Percentiles rank a stretch among this genome's conserved stretches.
These are phyloP conservation scores for Scylla paramamosain DNA, from an alignment of 1,140 invertebrate species.

Conservation along the genomic window DNA sequence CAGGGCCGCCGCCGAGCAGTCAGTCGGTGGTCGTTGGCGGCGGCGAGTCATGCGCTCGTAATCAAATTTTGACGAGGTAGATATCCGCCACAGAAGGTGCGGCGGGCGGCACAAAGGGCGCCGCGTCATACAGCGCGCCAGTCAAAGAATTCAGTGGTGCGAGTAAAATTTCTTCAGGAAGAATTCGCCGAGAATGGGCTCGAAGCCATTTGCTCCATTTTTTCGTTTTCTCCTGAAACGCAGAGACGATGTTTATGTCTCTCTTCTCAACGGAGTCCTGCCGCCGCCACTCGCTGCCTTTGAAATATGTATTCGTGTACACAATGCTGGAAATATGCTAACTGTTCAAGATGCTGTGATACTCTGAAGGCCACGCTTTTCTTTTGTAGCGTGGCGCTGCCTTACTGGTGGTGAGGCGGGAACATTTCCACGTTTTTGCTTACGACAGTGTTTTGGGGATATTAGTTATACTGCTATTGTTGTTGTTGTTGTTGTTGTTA, in stretches of 20 bases:
- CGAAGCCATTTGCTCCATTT: background rate
- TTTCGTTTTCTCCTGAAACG: background rate
- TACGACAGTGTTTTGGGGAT: too few species aligned
- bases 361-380: too few species aligned
- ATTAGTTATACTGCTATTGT: too few species aligned
- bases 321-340: too few species aligned
- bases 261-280: background rate
- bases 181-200: background rate
- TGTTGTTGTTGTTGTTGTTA: too few species aligned
- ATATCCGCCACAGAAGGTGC: constrained; percentile 1
- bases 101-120: background rate
- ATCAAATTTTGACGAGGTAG: constrained; percentile 23
- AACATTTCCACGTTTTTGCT: too few species aligned
- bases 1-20: background rate
- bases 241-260: background rate
- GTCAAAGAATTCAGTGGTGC: constrained; percentile 12
- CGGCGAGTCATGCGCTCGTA: constrained; percentile 9
- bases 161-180: background rate
- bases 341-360: too few species aligned
- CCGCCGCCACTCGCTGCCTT: background rate
- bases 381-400: too few species aligned
- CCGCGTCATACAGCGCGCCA: background rate
- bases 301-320: too few species aligned
- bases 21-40: background rate
- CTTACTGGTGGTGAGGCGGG: too few species aligned